Evolutionary conservation across 2,113 vertebrate genomes (phyloP).

Genomic region (Pholis gunnellus): DNA sequence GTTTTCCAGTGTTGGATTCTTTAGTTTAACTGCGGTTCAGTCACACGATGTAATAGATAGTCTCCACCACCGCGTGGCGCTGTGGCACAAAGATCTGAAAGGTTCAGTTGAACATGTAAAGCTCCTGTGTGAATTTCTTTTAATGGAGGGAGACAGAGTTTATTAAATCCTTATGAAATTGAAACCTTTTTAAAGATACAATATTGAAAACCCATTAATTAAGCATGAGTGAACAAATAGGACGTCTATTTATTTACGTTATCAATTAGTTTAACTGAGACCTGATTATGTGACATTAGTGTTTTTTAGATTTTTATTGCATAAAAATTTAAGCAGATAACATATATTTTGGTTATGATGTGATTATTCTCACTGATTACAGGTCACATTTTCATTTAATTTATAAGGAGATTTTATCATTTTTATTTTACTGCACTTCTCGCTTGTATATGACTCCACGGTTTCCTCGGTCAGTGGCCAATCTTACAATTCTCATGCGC

Average conservation of each 20-base stretch:
- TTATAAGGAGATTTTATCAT: background rate
- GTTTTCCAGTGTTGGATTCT: background rate
- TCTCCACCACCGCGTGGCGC: conserved; percentile 14
- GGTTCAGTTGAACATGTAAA: background rate
- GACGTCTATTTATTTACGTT: background rate
- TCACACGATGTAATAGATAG: background rate
- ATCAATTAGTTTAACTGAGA: background rate
- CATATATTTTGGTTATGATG: background rate
- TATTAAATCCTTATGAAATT: background rate
- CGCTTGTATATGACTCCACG: background rate
- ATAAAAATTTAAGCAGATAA: background rate
- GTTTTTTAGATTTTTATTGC: background rate
- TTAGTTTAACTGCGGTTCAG: background rate
- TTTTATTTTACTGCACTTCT: background rate
- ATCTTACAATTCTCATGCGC: background rate
- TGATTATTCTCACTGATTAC: background rate
- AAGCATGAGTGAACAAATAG: background rate
- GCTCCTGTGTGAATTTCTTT: background rate
- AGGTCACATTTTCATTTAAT: background rate
- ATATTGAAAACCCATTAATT: conserved; percentile 1
- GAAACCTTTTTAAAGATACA: background rate
- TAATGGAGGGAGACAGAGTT: background rate
- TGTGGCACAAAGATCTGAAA: background rate
- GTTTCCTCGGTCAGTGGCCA: background rate
- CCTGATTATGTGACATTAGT: background rate